phyloP scores from a whole-genome alignment of 2,888 invertebrate species.

The Ectemnius cavifrons region DNA sequence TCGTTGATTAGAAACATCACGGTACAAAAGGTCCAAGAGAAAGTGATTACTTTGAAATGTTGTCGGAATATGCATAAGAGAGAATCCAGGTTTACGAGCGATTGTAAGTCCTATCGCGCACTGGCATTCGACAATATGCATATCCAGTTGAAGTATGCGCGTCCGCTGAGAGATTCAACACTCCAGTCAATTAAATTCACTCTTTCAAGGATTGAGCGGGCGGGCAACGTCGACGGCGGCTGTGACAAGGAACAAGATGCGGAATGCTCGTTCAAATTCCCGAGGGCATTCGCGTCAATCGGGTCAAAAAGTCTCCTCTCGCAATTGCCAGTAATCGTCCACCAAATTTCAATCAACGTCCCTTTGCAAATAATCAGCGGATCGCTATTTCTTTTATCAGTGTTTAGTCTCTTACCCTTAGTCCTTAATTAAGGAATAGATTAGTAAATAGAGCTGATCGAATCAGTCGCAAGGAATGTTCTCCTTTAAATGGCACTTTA shows the following conservation, averaged over 20 bases:
- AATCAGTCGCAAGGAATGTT: too few species aligned
- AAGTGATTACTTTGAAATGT: too few species aligned
- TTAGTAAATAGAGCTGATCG: too few species aligned
- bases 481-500: too few species aligned
- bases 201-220: constrained; percentile 31
- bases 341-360: not conserved
- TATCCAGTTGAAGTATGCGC: constrained; percentile 15
- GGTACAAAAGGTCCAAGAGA: too few species aligned
- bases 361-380: not conserved
- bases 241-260: constrained; percentile 17
- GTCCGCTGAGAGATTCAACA: constrained; percentile 39
- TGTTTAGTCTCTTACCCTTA: too few species aligned
- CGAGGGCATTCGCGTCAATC: constrained; percentile 18
- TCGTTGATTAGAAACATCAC: too few species aligned
- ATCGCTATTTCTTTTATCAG: not conserved
- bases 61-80: too few species aligned
- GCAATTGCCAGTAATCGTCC: not conserved
- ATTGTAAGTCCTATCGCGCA: constrained; percentile 4
- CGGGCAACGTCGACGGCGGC: constrained; percentile 26
- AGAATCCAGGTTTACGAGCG: too few species aligned
- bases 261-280: constrained; percentile 4
- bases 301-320: constrained; percentile 36
- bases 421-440: too few species aligned
- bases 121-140: constrained; percentile 20
- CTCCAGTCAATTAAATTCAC: constrained; percentile 59